These are phyloP conservation scores for Lophura nycthemera DNA, from an alignment of 2,113 vertebrate species.

Conservation along the genomic window DNA sequence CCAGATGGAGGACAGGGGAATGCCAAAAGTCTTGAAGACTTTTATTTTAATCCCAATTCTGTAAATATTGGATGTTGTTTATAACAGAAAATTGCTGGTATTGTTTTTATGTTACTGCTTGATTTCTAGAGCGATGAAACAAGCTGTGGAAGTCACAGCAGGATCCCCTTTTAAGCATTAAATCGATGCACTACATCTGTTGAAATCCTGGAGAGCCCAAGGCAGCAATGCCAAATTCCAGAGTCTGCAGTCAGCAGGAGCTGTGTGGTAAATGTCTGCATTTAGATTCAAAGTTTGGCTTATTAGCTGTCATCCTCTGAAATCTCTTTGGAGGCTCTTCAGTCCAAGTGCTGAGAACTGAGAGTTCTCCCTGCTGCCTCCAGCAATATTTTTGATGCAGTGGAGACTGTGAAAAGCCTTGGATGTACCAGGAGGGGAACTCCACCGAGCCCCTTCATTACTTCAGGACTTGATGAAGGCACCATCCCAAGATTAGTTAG, in stretches of 20 bases:
- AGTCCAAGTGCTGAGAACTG: not conserved
- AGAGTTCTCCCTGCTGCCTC: not conserved
- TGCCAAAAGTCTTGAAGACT: constrained; percentile 56
- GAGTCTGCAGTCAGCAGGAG: constrained; percentile 54
- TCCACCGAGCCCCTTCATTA: fast-evolving
- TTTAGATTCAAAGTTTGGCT: constrained; percentile 49
- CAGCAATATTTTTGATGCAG: not conserved
- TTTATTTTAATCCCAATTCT: constrained; percentile 68
- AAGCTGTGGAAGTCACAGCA: constrained; percentile 71
- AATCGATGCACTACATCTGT: constrained; percentile 71
- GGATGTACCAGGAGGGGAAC: not conserved
- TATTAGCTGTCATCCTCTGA: constrained; percentile 19
- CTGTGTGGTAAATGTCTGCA: not conserved
- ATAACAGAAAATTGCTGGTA: constrained; percentile 65
- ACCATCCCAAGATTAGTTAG: not conserved
- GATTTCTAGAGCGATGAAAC: constrained; percentile 62
- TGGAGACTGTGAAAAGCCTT: not conserved
- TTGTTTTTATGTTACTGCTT: constrained; percentile 69
- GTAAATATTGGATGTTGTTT: constrained; percentile 70
- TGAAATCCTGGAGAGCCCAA: constrained; percentile 66
- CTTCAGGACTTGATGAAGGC: not conserved
- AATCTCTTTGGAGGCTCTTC: constrained; percentile 34
- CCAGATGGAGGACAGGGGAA: constrained; percentile 59
- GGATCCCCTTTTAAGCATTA: constrained; percentile 63
- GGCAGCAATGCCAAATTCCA: constrained; percentile 66